Conservation (phyloP, 64 coral and sea anemone species). For the Stylophora pistillata region DNA sequence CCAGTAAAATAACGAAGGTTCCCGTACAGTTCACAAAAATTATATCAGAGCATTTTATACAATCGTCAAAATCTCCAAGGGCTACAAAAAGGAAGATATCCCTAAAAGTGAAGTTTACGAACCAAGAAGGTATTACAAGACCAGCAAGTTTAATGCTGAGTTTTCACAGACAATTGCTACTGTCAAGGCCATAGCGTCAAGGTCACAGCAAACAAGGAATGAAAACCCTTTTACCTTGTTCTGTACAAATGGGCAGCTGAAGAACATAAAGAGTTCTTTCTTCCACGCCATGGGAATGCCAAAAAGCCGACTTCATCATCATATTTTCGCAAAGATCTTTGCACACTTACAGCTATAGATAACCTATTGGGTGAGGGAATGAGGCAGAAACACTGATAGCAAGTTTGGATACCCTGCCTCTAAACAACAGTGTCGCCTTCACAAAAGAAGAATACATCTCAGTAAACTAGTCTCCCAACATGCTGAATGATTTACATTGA, state of each 20-base stretch:
- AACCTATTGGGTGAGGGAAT: constrained; percentile 58
- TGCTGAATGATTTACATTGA: constrained; percentile 40
- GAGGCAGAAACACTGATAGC: constrained; percentile 29
- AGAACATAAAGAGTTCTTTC: no score
- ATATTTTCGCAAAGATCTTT: no score
- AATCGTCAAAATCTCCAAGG: constrained; percentile 34
- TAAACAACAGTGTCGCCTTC: constrained; percentile 41
- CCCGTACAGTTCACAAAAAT: constrained; percentile 42
- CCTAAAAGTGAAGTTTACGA: constrained; percentile 30
- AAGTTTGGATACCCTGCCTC: constrained; percentile 25
- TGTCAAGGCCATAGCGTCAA: no score
- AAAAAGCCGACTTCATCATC: no score
- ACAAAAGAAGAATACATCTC: constrained; percentile 56
- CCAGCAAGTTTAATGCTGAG: no score
- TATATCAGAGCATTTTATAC: constrained; percentile 34
- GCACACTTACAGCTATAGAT: constrained; percentile 43
- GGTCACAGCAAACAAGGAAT: no score
- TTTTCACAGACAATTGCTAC: no score
- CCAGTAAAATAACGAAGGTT: constrained; percentile 34
- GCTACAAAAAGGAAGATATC: constrained; percentile 29
- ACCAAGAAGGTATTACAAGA: constrained; percentile 17
- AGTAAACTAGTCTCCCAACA: constrained; percentile 23
- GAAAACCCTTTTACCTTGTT: no score
- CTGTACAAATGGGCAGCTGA: no score
- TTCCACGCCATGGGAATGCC: no score